Conservation (phyloP, 1,140 invertebrate genomes). For the Argopecten irradians region DNA sequence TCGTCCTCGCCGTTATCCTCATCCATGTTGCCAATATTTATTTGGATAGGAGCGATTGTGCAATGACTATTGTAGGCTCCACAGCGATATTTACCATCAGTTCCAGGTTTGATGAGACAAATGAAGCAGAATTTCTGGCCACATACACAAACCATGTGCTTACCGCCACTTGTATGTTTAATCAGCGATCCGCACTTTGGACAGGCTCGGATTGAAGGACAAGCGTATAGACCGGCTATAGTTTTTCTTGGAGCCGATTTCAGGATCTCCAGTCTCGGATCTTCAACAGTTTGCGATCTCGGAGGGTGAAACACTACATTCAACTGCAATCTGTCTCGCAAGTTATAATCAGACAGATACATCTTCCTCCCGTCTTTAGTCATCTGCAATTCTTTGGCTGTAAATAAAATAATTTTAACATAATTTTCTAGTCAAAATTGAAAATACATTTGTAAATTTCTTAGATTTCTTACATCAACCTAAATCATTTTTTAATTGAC, state of each 20-base stretch:
- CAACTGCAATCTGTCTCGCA: constrained; percentile 41
- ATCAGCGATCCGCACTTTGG: constrained; percentile 37
- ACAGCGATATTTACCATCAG: not conserved
- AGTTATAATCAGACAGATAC: too few relatives aligned
- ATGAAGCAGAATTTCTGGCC: constrained; percentile 49
- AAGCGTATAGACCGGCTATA: constrained; percentile 39
- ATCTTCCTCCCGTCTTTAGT: constrained; percentile 46
- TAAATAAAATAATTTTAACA: constrained; percentile 45
- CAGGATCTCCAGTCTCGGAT: constrained; percentile 46
- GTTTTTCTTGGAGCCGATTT: constrained; percentile 32
- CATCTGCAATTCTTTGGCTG: constrained; percentile 37
- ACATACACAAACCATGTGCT: constrained; percentile 46
- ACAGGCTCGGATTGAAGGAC: constrained; percentile 32
- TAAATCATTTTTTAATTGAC: too few relatives aligned
- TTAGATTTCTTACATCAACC: too few relatives aligned
- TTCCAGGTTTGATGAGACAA: constrained; percentile 29
- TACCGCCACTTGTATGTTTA: constrained; percentile 32
- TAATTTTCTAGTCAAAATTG: too few relatives aligned
- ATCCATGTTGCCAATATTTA: not conserved
- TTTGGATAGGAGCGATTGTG: constrained; percentile 22
- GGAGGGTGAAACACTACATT: constrained; percentile 49
- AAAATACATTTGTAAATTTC: too few relatives aligned
- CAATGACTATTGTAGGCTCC: constrained; percentile 21
- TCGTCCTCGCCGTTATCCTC: not conserved
- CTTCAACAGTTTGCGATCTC: constrained; percentile 43